These are phyloP conservation scores for Tipula lateralis DNA, from an alignment of 2,888 invertebrate genomes.

Conservation along the genomic window DNA sequence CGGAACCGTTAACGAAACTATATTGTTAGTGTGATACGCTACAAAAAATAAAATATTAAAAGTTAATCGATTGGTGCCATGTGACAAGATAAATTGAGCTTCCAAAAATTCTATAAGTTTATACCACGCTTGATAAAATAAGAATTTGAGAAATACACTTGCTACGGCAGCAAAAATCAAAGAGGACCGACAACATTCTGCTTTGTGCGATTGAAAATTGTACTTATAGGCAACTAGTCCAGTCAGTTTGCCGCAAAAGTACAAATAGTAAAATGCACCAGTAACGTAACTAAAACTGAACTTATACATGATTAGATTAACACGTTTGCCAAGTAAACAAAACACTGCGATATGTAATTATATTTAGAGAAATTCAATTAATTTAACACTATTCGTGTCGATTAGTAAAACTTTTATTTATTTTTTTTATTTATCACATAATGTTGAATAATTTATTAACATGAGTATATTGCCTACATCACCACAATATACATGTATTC, in stretches of 20 bases:
- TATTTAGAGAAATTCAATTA: background rate
- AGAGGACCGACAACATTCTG: background rate
- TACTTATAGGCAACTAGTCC: background rate
- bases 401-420: no score
- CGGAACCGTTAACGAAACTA: background rate
- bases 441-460: background rate
- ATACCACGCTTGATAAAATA: background rate
- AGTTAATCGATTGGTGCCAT: no score
- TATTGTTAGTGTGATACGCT: background rate
- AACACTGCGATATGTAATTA: background rate
- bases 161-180: background rate
- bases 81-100: background rate
- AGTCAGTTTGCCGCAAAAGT: background rate
- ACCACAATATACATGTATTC: background rate
- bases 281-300: background rate
- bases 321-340: background rate
- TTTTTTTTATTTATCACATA: background rate
- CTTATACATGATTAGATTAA: background rate
- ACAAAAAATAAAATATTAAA: background rate
- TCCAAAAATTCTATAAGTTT: background rate
- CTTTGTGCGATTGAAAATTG: background rate
- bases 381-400: no score
- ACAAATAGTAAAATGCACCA: background rate
- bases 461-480: background rate
- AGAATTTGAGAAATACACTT: background rate